A percentile compares a stretch with the other conserved stretches of the same genome.
Evolutionary conservation across 1,140 invertebrate genomes (phyloP).

Genomic region (Artemia franciscana): DNA sequence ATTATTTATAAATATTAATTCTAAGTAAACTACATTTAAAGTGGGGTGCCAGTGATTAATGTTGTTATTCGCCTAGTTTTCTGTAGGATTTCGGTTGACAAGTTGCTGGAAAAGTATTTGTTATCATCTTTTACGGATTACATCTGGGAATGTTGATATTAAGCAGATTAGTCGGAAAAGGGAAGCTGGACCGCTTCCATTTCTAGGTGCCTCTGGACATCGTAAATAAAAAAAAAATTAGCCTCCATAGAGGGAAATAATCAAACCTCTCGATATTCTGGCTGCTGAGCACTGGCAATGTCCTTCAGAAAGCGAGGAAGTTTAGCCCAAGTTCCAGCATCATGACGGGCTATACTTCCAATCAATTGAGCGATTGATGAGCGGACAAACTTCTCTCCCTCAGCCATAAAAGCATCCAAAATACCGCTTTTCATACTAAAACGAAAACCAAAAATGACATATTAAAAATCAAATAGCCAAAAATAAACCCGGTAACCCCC

Average conservation of each 20-base stretch:
- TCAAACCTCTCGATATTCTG: constrained; percentile 30
- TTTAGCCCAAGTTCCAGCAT: constrained; percentile 35
- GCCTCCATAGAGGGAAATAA: background rate
- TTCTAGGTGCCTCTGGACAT: background rate
- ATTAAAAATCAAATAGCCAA: too few species aligned
- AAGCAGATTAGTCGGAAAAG: too few species aligned
- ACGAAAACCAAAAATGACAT: constrained; percentile 10
- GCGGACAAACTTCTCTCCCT: constrained; percentile 33
- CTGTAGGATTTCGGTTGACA: too few species aligned
- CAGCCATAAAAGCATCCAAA: constrained; percentile 29
- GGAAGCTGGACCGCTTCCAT: too few species aligned
- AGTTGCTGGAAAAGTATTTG: too few species aligned
- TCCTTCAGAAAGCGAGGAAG: constrained; percentile 38
- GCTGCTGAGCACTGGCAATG: constrained; percentile 27
- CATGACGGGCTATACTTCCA: constrained; percentile 42
- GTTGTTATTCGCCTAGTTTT: too few species aligned
- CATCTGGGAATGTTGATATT: too few species aligned
- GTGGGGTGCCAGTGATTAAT: too few species aligned
- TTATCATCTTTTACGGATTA: too few species aligned
- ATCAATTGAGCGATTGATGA: constrained; percentile 36
- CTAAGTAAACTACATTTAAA: too few species aligned
- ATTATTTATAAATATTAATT: too few species aligned
- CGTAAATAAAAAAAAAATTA: background rate
- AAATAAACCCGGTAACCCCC: too few species aligned
- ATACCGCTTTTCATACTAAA: constrained; percentile 32